Percentiles rank a stretch among this genome's conserved stretches.
phyloP scores from a whole-genome alignment of 2,113 vertebrate species.

The Edolisoma coerulescens region DNA sequence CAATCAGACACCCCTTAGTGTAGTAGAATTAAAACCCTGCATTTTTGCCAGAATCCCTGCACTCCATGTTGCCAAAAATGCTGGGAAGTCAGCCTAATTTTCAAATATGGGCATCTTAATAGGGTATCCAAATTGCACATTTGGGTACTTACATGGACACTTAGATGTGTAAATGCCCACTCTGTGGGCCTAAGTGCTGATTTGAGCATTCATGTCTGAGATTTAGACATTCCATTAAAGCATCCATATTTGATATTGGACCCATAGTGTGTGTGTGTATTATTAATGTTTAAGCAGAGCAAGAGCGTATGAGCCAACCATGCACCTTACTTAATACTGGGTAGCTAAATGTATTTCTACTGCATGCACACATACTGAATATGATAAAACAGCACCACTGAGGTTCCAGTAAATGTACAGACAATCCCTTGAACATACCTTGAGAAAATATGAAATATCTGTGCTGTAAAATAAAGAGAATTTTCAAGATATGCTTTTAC shows the following conservation, averaged over 20 bases:
- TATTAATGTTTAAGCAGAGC: not conserved
- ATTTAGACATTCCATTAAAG: slow-evolving; percentile 21
- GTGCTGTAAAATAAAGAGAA: not conserved
- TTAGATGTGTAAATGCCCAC: slow-evolving; percentile 9
- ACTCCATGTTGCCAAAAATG: not conserved
- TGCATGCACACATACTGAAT: not conserved
- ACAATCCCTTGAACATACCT: not conserved
- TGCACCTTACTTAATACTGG: not conserved
- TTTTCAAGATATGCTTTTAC: not conserved
- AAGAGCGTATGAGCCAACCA: not conserved
- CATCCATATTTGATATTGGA: not conserved
- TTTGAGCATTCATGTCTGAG: not conserved
- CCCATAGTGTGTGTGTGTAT: not conserved
- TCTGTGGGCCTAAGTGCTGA: not conserved
- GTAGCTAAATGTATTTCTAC: not conserved
- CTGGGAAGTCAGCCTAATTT: slow-evolving; percentile 33
- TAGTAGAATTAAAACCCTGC: not conserved
- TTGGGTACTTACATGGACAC: slow-evolving; percentile 1
- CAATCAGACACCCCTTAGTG: not conserved
- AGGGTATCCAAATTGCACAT: not conserved
- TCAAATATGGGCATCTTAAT: not conserved
- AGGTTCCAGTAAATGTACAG: not conserved
- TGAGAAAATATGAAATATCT: not conserved
- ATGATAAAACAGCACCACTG: not conserved
- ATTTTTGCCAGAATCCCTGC: not conserved